Base-by-base conservation (phyloP, 2,113 vertebrate genomes). In the Himantopus leucocephalus region DNA sequence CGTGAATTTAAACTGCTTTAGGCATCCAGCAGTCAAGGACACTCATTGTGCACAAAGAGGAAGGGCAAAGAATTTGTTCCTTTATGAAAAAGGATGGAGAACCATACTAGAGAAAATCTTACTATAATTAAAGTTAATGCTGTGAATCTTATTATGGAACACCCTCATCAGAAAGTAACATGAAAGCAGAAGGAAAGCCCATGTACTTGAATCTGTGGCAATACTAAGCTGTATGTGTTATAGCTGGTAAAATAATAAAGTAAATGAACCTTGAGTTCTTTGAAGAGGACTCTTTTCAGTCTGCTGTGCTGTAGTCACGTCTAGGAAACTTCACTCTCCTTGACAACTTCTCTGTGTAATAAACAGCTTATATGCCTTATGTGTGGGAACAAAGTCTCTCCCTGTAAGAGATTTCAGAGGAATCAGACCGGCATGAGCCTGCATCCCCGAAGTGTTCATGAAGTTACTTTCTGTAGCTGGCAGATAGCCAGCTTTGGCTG, bases 381-480 rank as follows among this genome's bases (percentile, higher is more conserved):
- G 14, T 45, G 24, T 59, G 85, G 0, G 39, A 94, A 70, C 87
- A 74, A 90, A 77, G 70, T 88, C 62, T 90, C 29, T 35, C 9
- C 26, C 34, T 95, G 47, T 39, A 35, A 83, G 79, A 73, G 50
- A 81, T 85, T 85, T 41, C 56, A 81, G 47, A 71, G 81, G 66
- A 92, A 81, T 63, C 7, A 32, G 60, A 96, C 45, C 59, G 80
- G 66, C 71, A 5, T 72, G 48, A 63, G 48, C 76, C 80, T 90
- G 52, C 39, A 47, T 86, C 50, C 71, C 29, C 26, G 12, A 37
- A 94, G 92, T 14, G 4, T 86, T 91, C 14, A 37, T 43, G 60
- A 92, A 94, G 64, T 83, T 52, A 63, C 76, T 94, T 71, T 81
- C 67, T 90, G 39, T 64, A 77, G 52, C 82, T 96, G 95, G 88